Evolutionary conservation across 1,140 invertebrate genomes (phyloP).

Genomic region (Spodoptera litura): DNA sequence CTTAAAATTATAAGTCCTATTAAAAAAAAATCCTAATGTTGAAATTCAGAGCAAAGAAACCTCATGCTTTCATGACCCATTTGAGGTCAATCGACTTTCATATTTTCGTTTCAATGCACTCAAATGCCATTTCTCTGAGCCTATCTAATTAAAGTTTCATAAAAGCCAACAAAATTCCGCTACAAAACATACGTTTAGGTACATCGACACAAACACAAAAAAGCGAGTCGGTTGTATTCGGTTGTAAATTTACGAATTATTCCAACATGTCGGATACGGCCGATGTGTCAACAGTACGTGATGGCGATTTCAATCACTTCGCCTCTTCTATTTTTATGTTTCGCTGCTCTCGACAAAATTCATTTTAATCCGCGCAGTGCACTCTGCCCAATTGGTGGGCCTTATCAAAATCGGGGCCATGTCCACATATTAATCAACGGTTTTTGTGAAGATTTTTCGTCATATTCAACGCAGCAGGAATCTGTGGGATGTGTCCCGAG

Average conservation of each 20-base stretch:
- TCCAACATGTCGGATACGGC: constrained; percentile 49
- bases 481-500: not conserved
- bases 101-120: no score
- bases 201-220: not conserved
- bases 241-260: constrained; percentile 52
- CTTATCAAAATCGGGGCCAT: constrained; percentile 49
- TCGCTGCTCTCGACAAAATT: constrained; percentile 56
- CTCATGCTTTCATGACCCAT: no score
- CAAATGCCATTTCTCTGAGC: no score
- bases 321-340: constrained; percentile 58
- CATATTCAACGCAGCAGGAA: constrained; percentile 4
- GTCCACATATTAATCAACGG: constrained; percentile 56
- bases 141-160: not conserved
- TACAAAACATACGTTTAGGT: constrained; percentile 17
- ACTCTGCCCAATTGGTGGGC: constrained; percentile 59
- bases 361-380: constrained; percentile 62
- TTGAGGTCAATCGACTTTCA: no score
- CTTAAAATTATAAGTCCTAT: no score
- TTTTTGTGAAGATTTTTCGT: constrained; percentile 39
- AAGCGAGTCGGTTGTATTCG: constrained; percentile 5
- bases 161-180: not conserved
- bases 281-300: constrained; percentile 57
- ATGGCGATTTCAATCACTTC: constrained; percentile 60
- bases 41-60: no score
- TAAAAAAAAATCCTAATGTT: no score